Base-by-base conservation (phyloP, 2,113 vertebrate species). In the Rhinichthys klamathensis region DNA sequence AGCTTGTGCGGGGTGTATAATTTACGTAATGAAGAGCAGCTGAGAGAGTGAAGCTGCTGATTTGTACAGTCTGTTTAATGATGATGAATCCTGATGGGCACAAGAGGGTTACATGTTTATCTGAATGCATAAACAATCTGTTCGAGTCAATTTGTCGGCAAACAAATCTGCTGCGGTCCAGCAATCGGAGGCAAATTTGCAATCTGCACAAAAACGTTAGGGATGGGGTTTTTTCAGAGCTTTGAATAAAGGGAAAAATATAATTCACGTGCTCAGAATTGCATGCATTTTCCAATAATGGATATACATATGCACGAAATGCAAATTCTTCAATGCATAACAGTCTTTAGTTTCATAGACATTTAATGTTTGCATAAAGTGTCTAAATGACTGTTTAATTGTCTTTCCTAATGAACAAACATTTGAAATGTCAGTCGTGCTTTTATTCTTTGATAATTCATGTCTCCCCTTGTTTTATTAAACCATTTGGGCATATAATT, bases 11-110 rank as follows among this genome's bases (percentile, higher is more conserved):
- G 82, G 86, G 81, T 86, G 90, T 91, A 90, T 89, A 86, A 85
- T 92, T 91, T 91, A 92, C 92, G 92, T 95, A 94, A 95, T 93
- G 93, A 94, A 92, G 87, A 93, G 92, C 93, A 93, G 93, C 92
- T 93, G 92, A 94, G 90, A 91, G 90, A 91, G 90, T 89, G 91
- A 91, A 92, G 92, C 89, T 92, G 94, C 91, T 93, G 94, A 94
- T 94, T 92, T 93, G 92, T 93, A 93, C 91, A 93, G 77, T 93
- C 93, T 94, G 92, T 91, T 93, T 94, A 95, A 94, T 93, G 93
- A 94, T 94, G 94, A 94, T 94, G 93, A 94, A 92, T 93, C 93
- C 92, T 94, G 94, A 94, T 95, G 93, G 92, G 93, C 93, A 88
- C 91, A 91, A 89, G 91, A 92, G 96, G 92, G 91, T 77, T 89